These are phyloP conservation scores for Molothrus ater DNA, from an alignment of 2,797 vertebrate genomes.

Conservation along the genomic window DNA sequence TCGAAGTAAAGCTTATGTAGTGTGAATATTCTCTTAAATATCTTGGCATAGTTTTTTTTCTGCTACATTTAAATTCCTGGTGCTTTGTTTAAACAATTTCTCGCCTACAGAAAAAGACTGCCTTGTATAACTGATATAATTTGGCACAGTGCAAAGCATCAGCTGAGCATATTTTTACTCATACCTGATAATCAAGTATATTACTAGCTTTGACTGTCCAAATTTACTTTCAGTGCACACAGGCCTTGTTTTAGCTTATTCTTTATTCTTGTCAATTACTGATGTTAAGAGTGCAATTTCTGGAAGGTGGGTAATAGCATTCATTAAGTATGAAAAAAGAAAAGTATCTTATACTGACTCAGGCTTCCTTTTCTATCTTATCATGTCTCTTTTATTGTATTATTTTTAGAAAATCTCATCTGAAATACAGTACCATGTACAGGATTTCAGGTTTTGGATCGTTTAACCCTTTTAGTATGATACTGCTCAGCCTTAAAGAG, in stretches of 20 bases:
- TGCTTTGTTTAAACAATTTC: conserved; percentile 53
- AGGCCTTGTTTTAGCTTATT: background rate
- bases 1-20: conserved; percentile 25
- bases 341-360: background rate
- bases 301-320: background rate
- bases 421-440: background rate
- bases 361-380: background rate
- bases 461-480: background rate
- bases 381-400: background rate
- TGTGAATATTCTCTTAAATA: conserved; percentile 3
- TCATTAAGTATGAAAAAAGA: background rate
- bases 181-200: background rate
- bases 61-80: background rate
- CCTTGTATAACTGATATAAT: background rate
- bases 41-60: conserved; percentile 8
- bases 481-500: background rate
- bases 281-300: background rate
- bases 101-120: background rate
- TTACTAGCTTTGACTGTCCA: background rate
- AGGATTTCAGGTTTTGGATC: background rate
- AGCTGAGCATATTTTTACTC: background rate
- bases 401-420: background rate
- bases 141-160: background rate
- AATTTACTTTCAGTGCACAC: background rate
- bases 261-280: conserved; percentile 28